These are phyloP conservation scores for Phragmatobia fuliginosa DNA, from an alignment of 2,888 invertebrate species.

Conservation along the genomic window DNA sequence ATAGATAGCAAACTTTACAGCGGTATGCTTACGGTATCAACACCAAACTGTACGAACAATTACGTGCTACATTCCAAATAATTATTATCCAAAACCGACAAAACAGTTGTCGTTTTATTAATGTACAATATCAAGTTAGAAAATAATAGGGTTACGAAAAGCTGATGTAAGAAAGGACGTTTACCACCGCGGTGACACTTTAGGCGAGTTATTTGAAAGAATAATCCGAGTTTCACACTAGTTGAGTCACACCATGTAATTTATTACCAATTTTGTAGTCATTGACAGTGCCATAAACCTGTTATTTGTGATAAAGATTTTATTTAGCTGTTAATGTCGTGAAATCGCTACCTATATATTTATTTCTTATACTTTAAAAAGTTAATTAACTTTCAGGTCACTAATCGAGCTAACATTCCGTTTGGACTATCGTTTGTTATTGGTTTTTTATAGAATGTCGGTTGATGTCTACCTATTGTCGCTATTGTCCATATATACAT, in stretches of 20 bases:
- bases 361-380: not conserved
- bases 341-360: constrained; percentile 2
- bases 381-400: not conserved
- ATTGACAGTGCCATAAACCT: constrained; percentile 26
- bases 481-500: too few relatives aligned
- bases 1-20: not conserved
- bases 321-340: constrained; percentile 9
- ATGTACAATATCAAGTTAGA: constrained; percentile 27
- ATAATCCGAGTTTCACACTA: constrained; percentile 62
- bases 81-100: not conserved
- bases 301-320: constrained; percentile 27
- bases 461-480: not conserved
- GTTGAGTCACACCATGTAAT: constrained; percentile 54
- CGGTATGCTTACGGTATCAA: not conserved
- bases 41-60: not conserved
- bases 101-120: constrained; percentile 8
- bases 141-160: constrained; percentile 57
- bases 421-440: constrained; percentile 1
- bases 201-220: constrained; percentile 55
- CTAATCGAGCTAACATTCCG: constrained; percentile 9
- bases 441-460: not conserved
- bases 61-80: not conserved
- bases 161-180: constrained; percentile 34
- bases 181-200: constrained; percentile 12
- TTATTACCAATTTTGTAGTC: constrained; percentile 36